Base-by-base conservation (phyloP, 2,888 invertebrate genomes). In the Alviniconcha strummeri region DNA sequence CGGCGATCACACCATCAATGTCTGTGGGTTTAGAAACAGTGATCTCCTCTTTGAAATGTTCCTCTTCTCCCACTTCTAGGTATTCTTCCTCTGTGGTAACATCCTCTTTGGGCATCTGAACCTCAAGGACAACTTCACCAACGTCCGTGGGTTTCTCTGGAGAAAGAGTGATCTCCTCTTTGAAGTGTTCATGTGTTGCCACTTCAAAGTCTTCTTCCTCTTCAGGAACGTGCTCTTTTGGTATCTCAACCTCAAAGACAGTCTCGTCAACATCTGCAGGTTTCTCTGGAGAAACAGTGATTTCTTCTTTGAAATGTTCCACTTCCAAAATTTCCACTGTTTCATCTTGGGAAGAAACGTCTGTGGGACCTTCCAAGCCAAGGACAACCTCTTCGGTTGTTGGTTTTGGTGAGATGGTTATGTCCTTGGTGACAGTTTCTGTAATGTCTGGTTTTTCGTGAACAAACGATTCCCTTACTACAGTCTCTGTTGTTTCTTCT, bases 341-440 rank as follows among this genome's bases (percentile, higher is more conserved):
- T 80, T 87, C 80, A 36, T 85, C 81, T 74, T 78, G 78, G 81
- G 84, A 76, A 52, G 82, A n/a, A n/a, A n/a, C n/a, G n/a, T n/a
- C n/a, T n/a, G n/a, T n/a, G n/a, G n/a, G n/a, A n/a, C n/a, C n/a
- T n/a, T n/a, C n/a, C n/a, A n/a, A n/a, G n/a, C n/a, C n/a, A n/a
- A n/a, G n/a, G n/a, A n/a, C n/a, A n/a, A n/a, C n/a, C n/a, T n/a
- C n/a, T 19, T 72, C 56, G 19, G 57, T 67, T 57, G 60, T 75
- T 15, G 52, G 54, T 15, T 52, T 71, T 71, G 71, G 72, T 9
- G 56, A 13, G n/a, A 60, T 78, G 7, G 75, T 75, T 19, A 75
- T 75, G 81, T 87, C 87, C 69, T 75, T 69, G 15, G 72, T 81
- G 55, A 81, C 52, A n/a, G n/a, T n/a, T n/a, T 76, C 76, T 19